phyloP scores from a whole-genome alignment of 2,888 invertebrate species.

The Julus scandinavius region DNA sequence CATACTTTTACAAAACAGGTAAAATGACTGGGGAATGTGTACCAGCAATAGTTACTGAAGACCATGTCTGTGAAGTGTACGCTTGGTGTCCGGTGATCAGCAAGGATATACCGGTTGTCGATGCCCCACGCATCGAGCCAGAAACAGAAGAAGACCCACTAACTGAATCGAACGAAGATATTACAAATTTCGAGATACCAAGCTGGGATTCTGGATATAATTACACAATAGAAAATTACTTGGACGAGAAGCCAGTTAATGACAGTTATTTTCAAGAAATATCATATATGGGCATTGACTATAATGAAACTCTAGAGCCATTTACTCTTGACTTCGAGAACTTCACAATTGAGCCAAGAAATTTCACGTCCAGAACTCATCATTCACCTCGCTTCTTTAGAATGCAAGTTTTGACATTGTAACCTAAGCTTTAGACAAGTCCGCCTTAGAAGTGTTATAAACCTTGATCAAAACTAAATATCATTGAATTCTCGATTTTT shows the following conservation, averaged over 20 bases:
- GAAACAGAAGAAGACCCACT: not conserved
- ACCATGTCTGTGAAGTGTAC: constrained; percentile 19
- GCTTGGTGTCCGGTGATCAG: not conserved
- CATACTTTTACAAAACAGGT: not conserved
- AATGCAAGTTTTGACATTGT: not conserved
- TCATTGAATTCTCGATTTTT: not conserved
- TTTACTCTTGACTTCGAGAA: not conserved
- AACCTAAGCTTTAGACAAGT: not conserved
- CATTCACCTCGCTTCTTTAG: not conserved
- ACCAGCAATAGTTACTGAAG: not conserved
- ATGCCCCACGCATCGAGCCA: not conserved
- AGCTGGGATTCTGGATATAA: not conserved
- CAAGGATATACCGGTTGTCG: not conserved
- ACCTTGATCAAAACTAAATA: not conserved
- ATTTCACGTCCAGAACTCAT: not conserved
- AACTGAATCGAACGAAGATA: not conserved
- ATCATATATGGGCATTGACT: not conserved
- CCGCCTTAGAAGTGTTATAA: not conserved
- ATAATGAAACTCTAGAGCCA: not conserved
- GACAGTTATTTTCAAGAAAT: not conserved
- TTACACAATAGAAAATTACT: not conserved
- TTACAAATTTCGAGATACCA: not conserved
- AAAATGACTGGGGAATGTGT: constrained; percentile 10
- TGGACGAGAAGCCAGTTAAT: not conserved
- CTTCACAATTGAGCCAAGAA: not conserved